These are phyloP conservation scores for Sceloporus undulatus DNA, from an alignment of 2,113 vertebrate species.

Conservation along the genomic window DNA sequence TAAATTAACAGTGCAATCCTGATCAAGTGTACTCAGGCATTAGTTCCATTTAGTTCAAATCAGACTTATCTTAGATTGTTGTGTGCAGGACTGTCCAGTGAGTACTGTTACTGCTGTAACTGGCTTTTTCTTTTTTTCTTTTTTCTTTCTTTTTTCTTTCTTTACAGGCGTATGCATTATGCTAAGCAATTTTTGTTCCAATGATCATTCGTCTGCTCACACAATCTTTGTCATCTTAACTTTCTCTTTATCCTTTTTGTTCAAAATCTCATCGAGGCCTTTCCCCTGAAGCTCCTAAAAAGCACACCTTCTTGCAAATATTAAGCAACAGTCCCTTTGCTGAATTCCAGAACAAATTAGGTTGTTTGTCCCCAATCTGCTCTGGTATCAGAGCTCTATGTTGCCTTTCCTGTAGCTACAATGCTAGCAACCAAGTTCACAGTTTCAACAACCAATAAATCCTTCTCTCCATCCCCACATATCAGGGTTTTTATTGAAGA, in stretches of 20 bases:
- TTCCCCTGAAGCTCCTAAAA: constrained; percentile 27
- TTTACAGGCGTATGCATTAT: constrained; percentile 25
- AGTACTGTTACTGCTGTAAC: constrained; percentile 36
- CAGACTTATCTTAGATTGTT: not conserved
- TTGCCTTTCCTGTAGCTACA: not conserved
- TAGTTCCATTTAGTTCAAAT: no score
- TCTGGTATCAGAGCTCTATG: not conserved
- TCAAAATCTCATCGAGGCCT: constrained; percentile 21
- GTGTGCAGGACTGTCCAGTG: not conserved
- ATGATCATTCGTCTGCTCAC: constrained; percentile 39
- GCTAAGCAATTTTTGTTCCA: constrained; percentile 45
- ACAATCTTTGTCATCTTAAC: constrained; percentile 43
- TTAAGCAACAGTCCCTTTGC: not conserved
- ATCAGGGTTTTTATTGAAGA: not conserved
- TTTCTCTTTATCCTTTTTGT: constrained; percentile 22
- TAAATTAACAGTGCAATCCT: not conserved
- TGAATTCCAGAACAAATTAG: not conserved
- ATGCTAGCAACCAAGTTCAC: not conserved
- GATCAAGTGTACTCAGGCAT: not conserved
- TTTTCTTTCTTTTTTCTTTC: constrained; percentile 24
- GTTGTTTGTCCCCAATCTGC: not conserved
- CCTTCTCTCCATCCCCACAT: no score
- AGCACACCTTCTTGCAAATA: constrained; percentile 9
- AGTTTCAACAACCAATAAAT: not conserved
- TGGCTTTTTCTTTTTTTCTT: constrained; percentile 19